Conservation (phyloP, 35 echinoderm and acorn worm species). For the Anneissia japonica region DNA sequence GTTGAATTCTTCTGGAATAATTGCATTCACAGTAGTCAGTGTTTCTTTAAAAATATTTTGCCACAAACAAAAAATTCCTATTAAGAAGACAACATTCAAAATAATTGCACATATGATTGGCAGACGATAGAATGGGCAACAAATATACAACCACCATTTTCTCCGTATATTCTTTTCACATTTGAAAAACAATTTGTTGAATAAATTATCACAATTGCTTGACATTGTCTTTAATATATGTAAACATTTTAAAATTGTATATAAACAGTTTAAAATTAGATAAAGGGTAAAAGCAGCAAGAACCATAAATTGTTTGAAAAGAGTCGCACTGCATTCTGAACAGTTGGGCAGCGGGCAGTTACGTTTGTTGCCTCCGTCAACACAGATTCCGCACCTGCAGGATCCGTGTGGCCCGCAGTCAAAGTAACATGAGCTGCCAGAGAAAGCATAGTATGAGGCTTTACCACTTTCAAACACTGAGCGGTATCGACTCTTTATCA, state of each 20-base stretch:
- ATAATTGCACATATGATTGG: background rate
- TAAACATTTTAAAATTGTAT: background rate
- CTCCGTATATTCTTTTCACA: background rate
- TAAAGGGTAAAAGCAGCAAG: background rate
- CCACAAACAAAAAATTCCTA: conserved; percentile 11
- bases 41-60: conserved; percentile 28
- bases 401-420: conserved; percentile 67
- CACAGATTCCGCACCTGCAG: conserved; percentile 58
- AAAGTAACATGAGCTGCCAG: conserved; percentile 21
- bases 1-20: conserved; percentile 56
- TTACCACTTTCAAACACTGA: conserved; percentile 17
- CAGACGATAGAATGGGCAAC: background rate
- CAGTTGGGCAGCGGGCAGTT: conserved; percentile 30
- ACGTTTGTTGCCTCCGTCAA: conserved; percentile 38
- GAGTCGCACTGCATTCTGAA: conserved; percentile 28
- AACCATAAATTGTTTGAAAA: background rate
- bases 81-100: background rate
- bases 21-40: conserved; percentile 12
- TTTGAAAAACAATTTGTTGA: background rate
- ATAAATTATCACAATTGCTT: background rate
- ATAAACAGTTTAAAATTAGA: background rate
- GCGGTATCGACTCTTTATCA: conserved; percentile 27
- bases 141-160: background rate
- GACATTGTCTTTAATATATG: background rate
- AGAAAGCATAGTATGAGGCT: conserved; percentile 10